phyloP scores from a whole-genome alignment of 2,113 vertebrate genomes.

The Cyanoramphus novaezelandiae region DNA sequence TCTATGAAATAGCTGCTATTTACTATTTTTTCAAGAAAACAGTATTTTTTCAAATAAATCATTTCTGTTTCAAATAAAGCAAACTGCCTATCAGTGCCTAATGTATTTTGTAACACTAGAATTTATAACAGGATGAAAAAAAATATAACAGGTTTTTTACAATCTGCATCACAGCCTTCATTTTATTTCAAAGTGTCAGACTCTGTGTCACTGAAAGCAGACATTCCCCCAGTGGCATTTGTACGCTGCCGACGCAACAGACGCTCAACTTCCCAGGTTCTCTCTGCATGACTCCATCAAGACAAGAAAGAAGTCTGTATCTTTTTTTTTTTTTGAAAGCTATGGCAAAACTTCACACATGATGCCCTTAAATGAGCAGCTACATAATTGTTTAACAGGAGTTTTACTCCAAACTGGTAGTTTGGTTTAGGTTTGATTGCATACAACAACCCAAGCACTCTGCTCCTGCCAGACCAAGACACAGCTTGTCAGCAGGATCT shows the following conservation, averaged over 20 bases:
- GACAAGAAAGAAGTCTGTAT: background rate
- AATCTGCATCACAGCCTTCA: conserved; percentile 24
- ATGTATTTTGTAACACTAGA: background rate
- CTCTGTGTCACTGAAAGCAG: conserved; percentile 42
- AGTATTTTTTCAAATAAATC: background rate
- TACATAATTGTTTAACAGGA: background rate
- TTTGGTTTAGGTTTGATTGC: background rate
- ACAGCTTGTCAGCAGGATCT: background rate
- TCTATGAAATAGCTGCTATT: background rate
- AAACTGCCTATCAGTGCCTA: background rate
- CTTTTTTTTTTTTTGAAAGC: background rate
- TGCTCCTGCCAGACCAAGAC: background rate
- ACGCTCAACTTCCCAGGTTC: background rate
- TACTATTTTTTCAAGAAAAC: background rate
- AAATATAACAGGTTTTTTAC: background rate
- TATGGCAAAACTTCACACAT: background rate
- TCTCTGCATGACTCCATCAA: background rate
- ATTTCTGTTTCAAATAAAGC: background rate
- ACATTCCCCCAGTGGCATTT: background rate
- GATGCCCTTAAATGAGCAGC: background rate
- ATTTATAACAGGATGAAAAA: background rate
- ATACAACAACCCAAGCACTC: background rate
- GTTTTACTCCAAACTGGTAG: background rate
- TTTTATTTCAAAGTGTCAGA: conserved; percentile 50
- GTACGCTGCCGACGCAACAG: background rate